Evolutionary conservation across 2,113 vertebrate species (phyloP).

Genomic region (Athene noctua): DNA sequence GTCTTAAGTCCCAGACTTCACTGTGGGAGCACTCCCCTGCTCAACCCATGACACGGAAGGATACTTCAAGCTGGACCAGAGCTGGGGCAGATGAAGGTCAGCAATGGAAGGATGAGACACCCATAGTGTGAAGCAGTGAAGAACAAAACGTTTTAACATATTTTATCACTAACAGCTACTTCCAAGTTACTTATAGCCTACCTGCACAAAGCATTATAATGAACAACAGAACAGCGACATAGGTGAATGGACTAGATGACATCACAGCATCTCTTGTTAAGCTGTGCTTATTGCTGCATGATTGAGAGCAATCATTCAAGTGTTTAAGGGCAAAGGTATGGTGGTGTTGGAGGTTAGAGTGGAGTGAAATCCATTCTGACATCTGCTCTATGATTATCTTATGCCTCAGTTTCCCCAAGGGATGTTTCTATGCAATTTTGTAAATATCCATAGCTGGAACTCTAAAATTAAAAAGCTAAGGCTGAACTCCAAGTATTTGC

Average conservation of each 20-base stretch:
- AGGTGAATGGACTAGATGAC: neutral
- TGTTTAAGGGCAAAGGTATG: neutral
- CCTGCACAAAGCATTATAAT: fast-evolving
- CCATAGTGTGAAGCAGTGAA: neutral
- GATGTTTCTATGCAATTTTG: neutral
- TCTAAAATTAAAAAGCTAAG: neutral
- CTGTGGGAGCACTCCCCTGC: fast-evolving
- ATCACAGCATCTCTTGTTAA: neutral
- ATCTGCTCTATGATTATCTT: neutral
- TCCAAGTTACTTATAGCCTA: neutral
- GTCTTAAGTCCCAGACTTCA: neutral
- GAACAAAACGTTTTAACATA: neutral
- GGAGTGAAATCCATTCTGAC: neutral
- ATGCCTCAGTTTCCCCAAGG: neutral
- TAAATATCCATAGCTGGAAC: neutral
- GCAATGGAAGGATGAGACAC: neutral
- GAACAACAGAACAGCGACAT: neutral
- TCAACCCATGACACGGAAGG: fast-evolving
- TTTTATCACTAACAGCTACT: neutral
- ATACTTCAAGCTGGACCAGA: neutral
- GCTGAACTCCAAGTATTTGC: neutral
- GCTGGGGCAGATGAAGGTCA: fast-evolving
- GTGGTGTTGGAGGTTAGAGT: neutral
- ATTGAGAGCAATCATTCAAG: neutral
- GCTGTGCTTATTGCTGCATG: neutral